Evolutionary conservation across 2,797 vertebrate species (phyloP).

Genomic region (Oryzias dopingdopingensis): DNA sequence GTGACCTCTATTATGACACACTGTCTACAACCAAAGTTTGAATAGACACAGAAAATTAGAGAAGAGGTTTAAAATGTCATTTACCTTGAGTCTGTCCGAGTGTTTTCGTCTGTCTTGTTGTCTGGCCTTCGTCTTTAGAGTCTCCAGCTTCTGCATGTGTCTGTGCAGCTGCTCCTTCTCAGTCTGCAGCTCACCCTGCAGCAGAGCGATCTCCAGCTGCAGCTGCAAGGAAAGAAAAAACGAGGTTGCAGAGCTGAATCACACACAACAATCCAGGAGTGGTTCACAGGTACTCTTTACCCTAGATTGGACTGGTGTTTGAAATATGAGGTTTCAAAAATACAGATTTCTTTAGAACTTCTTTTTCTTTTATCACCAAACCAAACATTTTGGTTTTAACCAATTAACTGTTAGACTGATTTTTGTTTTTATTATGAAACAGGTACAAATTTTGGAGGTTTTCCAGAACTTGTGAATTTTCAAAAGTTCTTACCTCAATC

Average conservation of each 20-base stretch:
- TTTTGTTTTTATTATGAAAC: no score
- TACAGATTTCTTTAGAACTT: slow-evolving; percentile 20
- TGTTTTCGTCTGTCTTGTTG: slow-evolving; percentile 37
- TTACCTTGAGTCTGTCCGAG: slow-evolving; percentile 55
- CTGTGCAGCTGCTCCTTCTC: slow-evolving; percentile 74
- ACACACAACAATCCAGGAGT: slow-evolving; percentile 32
- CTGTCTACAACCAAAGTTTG: background rate
- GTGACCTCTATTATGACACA: background rate
- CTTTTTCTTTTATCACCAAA: background rate
- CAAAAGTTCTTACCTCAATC: slow-evolving; percentile 79
- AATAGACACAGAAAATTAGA: background rate
- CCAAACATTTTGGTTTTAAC: no score
- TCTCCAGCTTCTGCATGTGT: slow-evolving; percentile 73
- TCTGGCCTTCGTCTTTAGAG: slow-evolving; percentile 68
- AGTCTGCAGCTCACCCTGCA: slow-evolving; percentile 84
- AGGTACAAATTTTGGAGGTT: no score
- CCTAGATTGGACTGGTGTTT: slow-evolving; percentile 13
- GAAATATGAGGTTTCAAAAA: slow-evolving; percentile 7
- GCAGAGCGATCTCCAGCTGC: slow-evolving; percentile 87
- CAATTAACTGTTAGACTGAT: no score
- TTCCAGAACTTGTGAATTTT: background rate
- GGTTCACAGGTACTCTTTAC: slow-evolving; percentile 41
- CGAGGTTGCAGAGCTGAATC: slow-evolving; percentile 41
- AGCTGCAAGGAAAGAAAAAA: slow-evolving; percentile 68
- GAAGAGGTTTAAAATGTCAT: background rate